Percentiles rank a stretch among this genome's conserved stretches.
Conservation (phyloP, 2,888 invertebrate genomes). For the Tanypteryx hageni region DNA sequence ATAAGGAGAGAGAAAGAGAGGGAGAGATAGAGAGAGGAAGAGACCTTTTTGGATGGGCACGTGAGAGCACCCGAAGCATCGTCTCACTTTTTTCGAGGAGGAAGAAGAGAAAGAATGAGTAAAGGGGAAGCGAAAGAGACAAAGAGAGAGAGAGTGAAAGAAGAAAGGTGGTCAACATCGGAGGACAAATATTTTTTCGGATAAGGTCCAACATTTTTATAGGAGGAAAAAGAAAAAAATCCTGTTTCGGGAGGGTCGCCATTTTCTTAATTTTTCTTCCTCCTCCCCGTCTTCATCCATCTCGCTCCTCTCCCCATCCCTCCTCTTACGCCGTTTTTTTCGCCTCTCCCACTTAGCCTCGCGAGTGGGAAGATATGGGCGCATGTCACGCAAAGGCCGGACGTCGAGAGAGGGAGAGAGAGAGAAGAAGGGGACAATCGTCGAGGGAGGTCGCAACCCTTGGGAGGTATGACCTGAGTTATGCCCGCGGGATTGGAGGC, state of each 20-base stretch:
- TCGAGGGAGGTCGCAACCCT: conserved; percentile 1
- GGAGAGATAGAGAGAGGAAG: neutral
- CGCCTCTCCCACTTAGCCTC: neutral
- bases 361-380: neutral
- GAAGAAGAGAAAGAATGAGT: neutral
- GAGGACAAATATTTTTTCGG: neutral
- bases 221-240: neutral
- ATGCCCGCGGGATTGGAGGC: neutral
- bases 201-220: neutral
- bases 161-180: too few relatives aligned
- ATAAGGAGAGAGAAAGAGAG: neutral
- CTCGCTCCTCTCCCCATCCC: too few relatives aligned
- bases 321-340: neutral
- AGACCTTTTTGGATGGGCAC: too few relatives aligned
- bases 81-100: neutral
- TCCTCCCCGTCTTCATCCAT: too few relatives aligned
- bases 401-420: too few relatives aligned
- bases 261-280: too few relatives aligned
- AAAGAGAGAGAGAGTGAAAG: too few relatives aligned
- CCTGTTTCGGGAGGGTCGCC: neutral
- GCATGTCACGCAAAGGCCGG: neutral
- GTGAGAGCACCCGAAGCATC: too few relatives aligned
- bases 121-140: neutral
- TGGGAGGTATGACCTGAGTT: neutral
- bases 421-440: neutral